phyloP scores from a whole-genome alignment of 2,888 invertebrate genomes.

The Caenorhabditis angaria region DNA sequence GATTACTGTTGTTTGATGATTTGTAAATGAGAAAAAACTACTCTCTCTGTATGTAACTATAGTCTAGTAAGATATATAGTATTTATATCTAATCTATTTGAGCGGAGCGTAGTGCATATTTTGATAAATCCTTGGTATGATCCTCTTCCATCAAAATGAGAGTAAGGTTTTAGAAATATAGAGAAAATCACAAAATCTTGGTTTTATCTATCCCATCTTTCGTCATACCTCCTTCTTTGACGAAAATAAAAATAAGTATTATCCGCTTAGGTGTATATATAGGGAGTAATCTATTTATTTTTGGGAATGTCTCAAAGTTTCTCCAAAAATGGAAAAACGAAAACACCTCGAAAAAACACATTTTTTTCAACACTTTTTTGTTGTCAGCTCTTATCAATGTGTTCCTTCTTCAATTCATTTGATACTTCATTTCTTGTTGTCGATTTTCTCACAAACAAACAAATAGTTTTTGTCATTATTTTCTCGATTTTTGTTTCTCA shows the following conservation, averaged over 20 bases:
- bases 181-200: no score
- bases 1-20: constrained; percentile 1
- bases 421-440: constrained; percentile 4
- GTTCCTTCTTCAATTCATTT: constrained; percentile 2
- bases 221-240: no score
- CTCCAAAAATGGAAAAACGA: no score
- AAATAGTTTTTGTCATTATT: constrained; percentile 1
- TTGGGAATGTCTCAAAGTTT: not conserved
- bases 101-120: no score
- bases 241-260: no score
- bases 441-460: constrained; percentile 4
- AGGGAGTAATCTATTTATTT: not conserved
- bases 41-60: not conserved
- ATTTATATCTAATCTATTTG: no score
- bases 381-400: constrained; percentile 4
- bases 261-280: no score
- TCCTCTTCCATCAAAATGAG: no score
- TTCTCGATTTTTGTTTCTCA: not conserved
- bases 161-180: no score
- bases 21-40: not conserved
- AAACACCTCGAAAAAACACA: not conserved
- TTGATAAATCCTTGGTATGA: no score
- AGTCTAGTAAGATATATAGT: no score
- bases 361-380: constrained; percentile 2
- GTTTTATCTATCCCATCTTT: no score